These are phyloP conservation scores for Rutilus rutilus DNA, from an alignment of 2,113 vertebrate genomes.

Conservation along the genomic window DNA sequence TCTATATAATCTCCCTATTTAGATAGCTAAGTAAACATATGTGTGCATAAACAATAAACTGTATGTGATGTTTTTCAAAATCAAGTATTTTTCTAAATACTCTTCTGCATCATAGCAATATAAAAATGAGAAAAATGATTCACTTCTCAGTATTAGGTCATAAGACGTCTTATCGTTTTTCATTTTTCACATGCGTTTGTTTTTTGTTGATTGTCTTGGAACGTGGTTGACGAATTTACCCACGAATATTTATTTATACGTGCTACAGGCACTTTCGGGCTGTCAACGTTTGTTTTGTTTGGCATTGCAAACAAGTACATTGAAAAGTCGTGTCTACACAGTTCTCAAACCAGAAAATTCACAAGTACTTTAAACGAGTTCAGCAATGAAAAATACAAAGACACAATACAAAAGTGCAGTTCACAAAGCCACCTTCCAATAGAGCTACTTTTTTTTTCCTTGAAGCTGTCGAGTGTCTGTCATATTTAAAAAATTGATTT, in stretches of 20 bases:
- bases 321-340: background rate
- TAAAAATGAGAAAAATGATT: background rate
- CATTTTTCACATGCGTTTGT: background rate
- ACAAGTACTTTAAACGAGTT: constrained; percentile 9
- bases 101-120: background rate
- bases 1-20: too few relatives aligned
- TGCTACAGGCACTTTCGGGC: background rate
- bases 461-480: constrained; percentile 11
- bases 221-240: background rate
- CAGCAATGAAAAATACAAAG: background rate
- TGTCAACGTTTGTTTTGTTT: background rate
- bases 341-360: background rate
- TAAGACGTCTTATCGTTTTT: background rate
- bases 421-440: background rate
- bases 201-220: constrained; percentile 1
- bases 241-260: constrained; percentile 20
- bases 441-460: constrained; percentile 4
- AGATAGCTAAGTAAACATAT: background rate
- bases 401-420: background rate
- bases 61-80: constrained; percentile 6
- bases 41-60: background rate
- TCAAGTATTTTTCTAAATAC: background rate
- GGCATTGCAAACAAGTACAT: constrained; percentile 20
- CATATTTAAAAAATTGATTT: constrained; percentile 39
- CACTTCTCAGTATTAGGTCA: background rate